Evolutionary conservation across 1,140 invertebrate species (phyloP), one percentile per base, ranked within the genome.

Genomic region (Monomorium pharaonis): DNA sequence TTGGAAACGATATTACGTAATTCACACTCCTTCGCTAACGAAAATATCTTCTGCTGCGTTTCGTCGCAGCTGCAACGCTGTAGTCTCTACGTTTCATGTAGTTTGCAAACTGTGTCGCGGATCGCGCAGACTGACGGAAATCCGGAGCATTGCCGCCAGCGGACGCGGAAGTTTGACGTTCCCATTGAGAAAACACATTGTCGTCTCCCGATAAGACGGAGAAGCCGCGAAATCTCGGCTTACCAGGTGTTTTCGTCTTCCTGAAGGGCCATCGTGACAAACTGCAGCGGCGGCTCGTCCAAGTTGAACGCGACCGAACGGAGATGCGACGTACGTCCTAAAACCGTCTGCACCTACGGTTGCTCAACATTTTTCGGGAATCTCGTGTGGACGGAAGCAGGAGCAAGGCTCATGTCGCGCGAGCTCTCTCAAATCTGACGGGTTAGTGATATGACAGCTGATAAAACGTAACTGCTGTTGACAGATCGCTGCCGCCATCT

Each of bases 181-280:
- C 24, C 33, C 14, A 12, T n/a, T 16, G 14, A 44, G 14, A 9
- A 54, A 9, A 44, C 33, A 1, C 12, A 3, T 16, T 1, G 9
- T 67, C 2, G 9, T 67, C 2, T 18, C 42, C 58, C 16, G 18
- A 54, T 14, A 9, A 47, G 14, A 9, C 27, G 14, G 1, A 0
- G 56, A 58, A 75, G n/a, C 12, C 63, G 63, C 16, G 33, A n/a
- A n/a, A 85, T 75, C 72, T 62, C 27, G 72, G 14, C 93, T 95
- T 93, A 96, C 96, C 96, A 96, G 90, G 96, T 96, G 89, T 95
- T 96, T 92, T 96, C 96, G 72, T 96, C 96, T 86, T 96, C 95
- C 80, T 96, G 95, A 87, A 94, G 91, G 93, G 96, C 95, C 96
- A 96, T 96, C 93, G 93, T 92, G 85, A 93, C 91, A 84, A 81